Evolutionary conservation across 2,888 invertebrate species (phyloP).

Genomic region (Achlya flavicornis): DNA sequence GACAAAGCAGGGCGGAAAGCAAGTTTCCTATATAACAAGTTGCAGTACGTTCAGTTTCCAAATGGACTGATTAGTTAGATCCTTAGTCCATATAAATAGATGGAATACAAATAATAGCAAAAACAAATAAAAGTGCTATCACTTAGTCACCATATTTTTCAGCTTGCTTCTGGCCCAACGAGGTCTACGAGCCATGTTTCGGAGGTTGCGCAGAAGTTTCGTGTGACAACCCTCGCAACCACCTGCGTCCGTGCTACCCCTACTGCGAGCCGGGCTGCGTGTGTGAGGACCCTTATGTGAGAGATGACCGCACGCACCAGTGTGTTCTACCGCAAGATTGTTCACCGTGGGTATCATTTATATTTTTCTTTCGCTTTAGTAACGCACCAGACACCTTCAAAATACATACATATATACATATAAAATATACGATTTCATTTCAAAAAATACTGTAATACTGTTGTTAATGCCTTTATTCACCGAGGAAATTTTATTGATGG

Average conservation of each 20-base stretch:
- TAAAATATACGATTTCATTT: too few species aligned
- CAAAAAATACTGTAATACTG: too few species aligned
- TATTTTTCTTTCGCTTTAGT: neutral
- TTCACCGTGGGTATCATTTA: conserved; percentile 62
- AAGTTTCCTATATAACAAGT: too few species aligned
- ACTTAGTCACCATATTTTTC: conserved; percentile 21
- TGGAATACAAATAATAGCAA: too few species aligned
- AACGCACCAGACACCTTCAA: neutral
- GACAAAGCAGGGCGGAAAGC: too few species aligned
- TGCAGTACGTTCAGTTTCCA: too few species aligned
- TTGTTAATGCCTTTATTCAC: neutral
- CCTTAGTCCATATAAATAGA: too few species aligned
- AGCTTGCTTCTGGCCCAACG: conserved; percentile 79
- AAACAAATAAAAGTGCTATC: too few species aligned
- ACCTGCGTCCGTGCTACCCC: conserved; percentile 77
- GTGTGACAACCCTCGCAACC: conserved; percentile 77
- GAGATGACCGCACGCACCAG: conserved; percentile 76
- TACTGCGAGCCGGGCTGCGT: conserved; percentile 79
- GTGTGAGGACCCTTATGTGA: conserved; percentile 75
- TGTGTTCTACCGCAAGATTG: conserved; percentile 77
- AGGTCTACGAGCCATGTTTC: conserved; percentile 75
- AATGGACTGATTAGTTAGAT: too few species aligned
- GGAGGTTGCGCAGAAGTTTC: conserved; percentile 77
- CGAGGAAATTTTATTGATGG: too few species aligned
- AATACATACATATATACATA: too few species aligned